A percentile compares a stretch with the other conserved stretches of the same genome.
These are phyloP conservation scores for Hartigia nigra DNA, from an alignment of 2,888 invertebrate genomes.

Conservation along the genomic window DNA sequence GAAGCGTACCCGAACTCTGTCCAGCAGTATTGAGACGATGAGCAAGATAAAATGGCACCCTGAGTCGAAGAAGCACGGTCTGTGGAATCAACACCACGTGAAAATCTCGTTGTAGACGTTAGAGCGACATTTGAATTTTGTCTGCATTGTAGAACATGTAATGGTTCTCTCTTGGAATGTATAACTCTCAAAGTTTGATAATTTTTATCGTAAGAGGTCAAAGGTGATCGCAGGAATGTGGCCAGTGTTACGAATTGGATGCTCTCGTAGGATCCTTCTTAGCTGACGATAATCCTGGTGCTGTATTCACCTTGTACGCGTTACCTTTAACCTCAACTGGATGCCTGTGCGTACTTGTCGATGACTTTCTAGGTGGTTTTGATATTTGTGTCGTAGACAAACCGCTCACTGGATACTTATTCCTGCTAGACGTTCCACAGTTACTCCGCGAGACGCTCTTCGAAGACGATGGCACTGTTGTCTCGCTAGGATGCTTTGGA, in stretches of 20 bases:
- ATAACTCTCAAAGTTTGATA: not conserved
- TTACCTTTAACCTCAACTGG: constrained; percentile 75
- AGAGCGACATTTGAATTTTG: not conserved
- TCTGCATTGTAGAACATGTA: not conserved
- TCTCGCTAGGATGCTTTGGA: constrained; percentile 73
- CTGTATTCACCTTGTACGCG: constrained; percentile 33
- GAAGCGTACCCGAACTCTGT: too few relatives aligned
- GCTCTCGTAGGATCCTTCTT: constrained; percentile 58
- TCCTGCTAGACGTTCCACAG: constrained; percentile 63
- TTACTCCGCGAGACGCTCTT: constrained; percentile 31
- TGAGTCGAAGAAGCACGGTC: constrained; percentile 60
- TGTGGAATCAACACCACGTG: constrained; percentile 11
- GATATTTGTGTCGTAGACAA: constrained; percentile 71
- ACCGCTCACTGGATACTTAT: constrained; percentile 77
- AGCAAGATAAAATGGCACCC: constrained; percentile 58
- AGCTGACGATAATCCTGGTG: constrained; percentile 53
- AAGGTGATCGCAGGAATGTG: not conserved
- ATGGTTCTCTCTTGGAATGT: not conserved
- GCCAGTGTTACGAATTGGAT: constrained; percentile 55
- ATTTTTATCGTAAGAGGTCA: too few relatives aligned
- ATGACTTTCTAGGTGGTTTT: constrained; percentile 71
- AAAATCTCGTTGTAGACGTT: not conserved
- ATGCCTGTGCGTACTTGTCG: constrained; percentile 74
- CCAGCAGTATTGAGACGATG: not conserved
- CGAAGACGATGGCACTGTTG: constrained; percentile 16